Percentiles rank a stretch among this genome's conserved stretches.
Conservation (phyloP, 2,888 invertebrate species). For the Eupeodes latifasciatus region DNA sequence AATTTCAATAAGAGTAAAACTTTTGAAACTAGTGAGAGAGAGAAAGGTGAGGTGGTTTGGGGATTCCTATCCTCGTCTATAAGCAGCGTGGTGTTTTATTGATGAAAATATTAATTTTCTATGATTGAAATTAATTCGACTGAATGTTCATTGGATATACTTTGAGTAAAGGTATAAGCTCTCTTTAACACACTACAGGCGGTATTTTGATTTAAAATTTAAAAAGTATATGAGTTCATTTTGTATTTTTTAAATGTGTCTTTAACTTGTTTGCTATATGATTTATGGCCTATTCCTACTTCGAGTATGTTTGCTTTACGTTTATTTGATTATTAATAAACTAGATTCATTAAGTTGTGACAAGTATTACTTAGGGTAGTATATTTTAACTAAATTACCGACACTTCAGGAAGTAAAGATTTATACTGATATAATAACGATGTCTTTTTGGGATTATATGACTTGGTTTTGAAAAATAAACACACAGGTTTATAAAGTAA, state of each 20-base stretch:
- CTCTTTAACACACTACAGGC: neutral
- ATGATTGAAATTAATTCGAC: conserved; percentile 9
- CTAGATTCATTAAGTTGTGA: too few relatives aligned
- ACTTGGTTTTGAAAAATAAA: too few relatives aligned
- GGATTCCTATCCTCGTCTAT: too few relatives aligned
- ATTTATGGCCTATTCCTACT: neutral
- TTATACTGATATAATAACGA: too few relatives aligned
- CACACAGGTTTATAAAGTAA: too few relatives aligned
- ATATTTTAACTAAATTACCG: too few relatives aligned
- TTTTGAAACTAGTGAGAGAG: neutral
- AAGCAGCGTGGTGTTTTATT: conserved; percentile 3
- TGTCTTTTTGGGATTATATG: too few relatives aligned
- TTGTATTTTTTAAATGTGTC: neutral
- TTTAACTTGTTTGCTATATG: neutral
- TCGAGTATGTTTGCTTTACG: too few relatives aligned
- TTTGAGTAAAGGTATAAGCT: too few relatives aligned
- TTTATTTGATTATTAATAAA: too few relatives aligned
- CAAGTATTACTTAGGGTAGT: too few relatives aligned
- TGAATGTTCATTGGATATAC: neutral
- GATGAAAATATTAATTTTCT: conserved; percentile 17
- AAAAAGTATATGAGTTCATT: neutral
- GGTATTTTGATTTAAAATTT: neutral
- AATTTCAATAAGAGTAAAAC: neutral
- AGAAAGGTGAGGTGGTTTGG: neutral
- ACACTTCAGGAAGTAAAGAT: too few relatives aligned